Evolutionary conservation across 2,888 invertebrate species (phyloP).

Genomic region (Drosophila phalerata): DNA sequence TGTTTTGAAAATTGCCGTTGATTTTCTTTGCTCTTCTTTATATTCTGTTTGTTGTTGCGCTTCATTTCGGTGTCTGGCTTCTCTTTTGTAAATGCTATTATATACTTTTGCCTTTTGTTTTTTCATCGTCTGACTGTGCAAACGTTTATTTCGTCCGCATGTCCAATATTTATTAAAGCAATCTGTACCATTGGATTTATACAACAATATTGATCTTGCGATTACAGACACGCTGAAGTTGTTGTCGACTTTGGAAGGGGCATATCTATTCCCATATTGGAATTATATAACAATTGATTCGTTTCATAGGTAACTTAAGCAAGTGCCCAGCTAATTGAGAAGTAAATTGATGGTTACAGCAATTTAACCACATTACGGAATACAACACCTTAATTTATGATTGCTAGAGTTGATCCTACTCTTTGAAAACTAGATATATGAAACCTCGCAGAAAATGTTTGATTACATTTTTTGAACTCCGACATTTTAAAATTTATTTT

Average conservation of each 20-base stretch:
- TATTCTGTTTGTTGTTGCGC: conserved; percentile 23
- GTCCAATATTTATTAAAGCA: conserved; percentile 78
- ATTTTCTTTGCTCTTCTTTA: conserved; percentile 42
- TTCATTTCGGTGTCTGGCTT: conserved; percentile 11
- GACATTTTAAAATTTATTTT: neutral
- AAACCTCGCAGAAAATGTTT: too few relatives aligned
- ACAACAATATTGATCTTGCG: conserved; percentile 72
- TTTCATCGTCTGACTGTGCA: conserved; percentile 47
- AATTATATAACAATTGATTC: conserved; percentile 24
- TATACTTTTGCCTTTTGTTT: conserved; percentile 16
- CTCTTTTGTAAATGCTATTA: conserved; percentile 17
- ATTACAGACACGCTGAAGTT: conserved; percentile 22
- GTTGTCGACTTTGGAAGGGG: neutral
- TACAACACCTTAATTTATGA: neutral
- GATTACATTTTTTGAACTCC: too few relatives aligned
- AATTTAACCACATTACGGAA: neutral
- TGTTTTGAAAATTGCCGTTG: conserved; percentile 70
- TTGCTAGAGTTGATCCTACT: neutral
- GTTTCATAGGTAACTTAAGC: conserved; percentile 1
- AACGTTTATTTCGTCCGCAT: conserved; percentile 59
- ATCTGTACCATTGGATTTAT: conserved; percentile 74
- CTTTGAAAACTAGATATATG: too few relatives aligned
- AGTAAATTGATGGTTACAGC: conserved; percentile 9
- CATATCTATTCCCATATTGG: conserved; percentile 11
- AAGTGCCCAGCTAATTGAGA: neutral